A percentile compares a stretch with the other conserved stretches of the same genome.
Evolutionary conservation across 2,113 vertebrate species (phyloP).

Genomic region (Chrysochloris asiatica): DNA sequence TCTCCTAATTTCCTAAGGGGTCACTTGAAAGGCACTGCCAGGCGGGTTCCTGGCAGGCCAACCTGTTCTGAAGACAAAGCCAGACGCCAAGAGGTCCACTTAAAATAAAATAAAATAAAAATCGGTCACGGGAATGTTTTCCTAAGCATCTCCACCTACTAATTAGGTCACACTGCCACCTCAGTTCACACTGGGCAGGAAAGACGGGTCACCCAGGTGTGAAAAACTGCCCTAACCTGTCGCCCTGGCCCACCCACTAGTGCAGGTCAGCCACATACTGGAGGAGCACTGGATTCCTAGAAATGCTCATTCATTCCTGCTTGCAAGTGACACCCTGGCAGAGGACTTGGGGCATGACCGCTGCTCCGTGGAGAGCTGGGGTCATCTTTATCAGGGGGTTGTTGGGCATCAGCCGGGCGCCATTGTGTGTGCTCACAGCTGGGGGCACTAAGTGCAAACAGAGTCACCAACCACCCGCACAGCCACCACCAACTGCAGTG

Average conservation of each 20-base stretch:
- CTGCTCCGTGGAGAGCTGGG: rapidly evolving
- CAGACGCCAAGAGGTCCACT: rapidly evolving
- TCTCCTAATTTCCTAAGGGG: rapidly evolving
- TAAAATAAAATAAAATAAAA: background rate
- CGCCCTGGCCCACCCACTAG: rapidly evolving
- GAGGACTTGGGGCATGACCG: background rate
- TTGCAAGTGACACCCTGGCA: background rate
- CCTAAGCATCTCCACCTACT: background rate
- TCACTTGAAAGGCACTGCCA: rapidly evolving
- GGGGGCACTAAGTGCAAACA: too few relatives aligned
- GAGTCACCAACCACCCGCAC: too few relatives aligned
- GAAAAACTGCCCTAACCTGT: background rate
- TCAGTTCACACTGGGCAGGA: background rate
- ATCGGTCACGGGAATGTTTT: background rate
- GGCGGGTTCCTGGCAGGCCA: background rate
- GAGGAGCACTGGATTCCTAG: rapidly evolving
- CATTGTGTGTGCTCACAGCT: too few relatives aligned
- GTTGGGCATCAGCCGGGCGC: too few relatives aligned
- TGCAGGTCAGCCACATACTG: rapidly evolving
- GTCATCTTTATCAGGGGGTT: too few relatives aligned
- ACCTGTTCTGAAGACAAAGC: background rate
- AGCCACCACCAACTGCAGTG: too few relatives aligned
- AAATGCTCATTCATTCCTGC: background rate
- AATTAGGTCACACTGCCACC: too few relatives aligned
- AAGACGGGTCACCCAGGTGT: background rate